Evolutionary conservation across 2,888 invertebrate species (phyloP).

Genomic region (Apeira syringaria): DNA sequence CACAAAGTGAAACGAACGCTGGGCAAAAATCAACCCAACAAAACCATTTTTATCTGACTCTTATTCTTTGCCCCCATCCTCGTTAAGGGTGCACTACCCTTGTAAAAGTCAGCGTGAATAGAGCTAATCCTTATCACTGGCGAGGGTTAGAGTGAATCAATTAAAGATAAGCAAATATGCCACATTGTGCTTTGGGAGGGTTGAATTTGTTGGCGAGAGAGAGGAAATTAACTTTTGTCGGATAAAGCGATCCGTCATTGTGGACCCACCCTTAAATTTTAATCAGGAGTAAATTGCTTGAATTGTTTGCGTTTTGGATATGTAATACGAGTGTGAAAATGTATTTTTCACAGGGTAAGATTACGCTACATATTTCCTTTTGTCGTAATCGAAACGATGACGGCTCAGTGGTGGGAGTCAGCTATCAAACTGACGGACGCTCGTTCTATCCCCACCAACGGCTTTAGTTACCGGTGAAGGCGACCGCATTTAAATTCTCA

Average conservation of each 20-base stretch:
- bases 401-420: too few relatives aligned
- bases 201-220: conserved; percentile 75
- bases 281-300: conserved; percentile 54
- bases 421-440: too few relatives aligned
- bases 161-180: conserved; percentile 83
- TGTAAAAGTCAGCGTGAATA: conserved; percentile 82
- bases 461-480: too few relatives aligned
- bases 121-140: conserved; percentile 78
- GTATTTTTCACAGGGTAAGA: conserved; percentile 9
- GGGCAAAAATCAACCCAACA: conserved; percentile 28
- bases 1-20: conserved; percentile 7
- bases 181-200: conserved; percentile 61
- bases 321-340: conserved; percentile 2
- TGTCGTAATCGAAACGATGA: too few relatives aligned
- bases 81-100: conserved; percentile 76
- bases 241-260: conserved; percentile 72
- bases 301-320: conserved; percentile 35
- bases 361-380: too few relatives aligned
- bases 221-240: conserved; percentile 78
- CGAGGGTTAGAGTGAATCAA: conserved; percentile 80
- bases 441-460: too few relatives aligned
- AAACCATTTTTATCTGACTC: neutral
- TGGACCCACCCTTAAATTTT: conserved; percentile 55
- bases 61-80: conserved; percentile 53
- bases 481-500: too few relatives aligned